Evolutionary conservation across 2,797 vertebrate genomes (phyloP).

Genomic region (Echiichthys vipera): DNA sequence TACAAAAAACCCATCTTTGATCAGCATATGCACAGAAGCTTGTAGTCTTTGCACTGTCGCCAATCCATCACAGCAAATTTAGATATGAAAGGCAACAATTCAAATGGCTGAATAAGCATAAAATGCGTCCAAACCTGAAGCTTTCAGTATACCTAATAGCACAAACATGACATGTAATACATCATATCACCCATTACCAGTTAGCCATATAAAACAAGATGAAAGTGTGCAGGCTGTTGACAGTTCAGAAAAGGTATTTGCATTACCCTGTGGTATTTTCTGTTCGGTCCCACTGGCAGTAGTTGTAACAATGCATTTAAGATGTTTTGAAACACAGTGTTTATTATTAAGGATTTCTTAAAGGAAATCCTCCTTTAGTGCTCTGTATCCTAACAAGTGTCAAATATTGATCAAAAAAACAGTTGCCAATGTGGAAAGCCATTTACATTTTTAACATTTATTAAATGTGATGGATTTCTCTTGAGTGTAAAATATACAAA

Average conservation of each 20-base stretch:
- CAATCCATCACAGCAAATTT: conserved; percentile 93
- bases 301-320: conserved; percentile 30
- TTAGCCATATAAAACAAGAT: conserved; percentile 78
- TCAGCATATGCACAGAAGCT: conserved; percentile 80
- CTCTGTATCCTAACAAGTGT: not conserved
- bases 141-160: conserved; percentile 86
- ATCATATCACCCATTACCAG: conserved; percentile 90
- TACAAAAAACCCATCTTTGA: conserved; percentile 45
- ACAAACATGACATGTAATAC: conserved; percentile 91
- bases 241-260: conserved; percentile 76
- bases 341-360: conserved; percentile 1
- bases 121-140: conserved; percentile 88
- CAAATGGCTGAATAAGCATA: conserved; percentile 97
- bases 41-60: conserved; percentile 86
- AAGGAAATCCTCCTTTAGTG: not conserved
- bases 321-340: conserved; percentile 48
- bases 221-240: conserved; percentile 74
- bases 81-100: conserved; percentile 93
- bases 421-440: not conserved
- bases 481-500: not conserved
- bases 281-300: conserved; percentile 52
- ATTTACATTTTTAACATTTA: not conserved
- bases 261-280: conserved; percentile 70
- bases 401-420: not conserved
- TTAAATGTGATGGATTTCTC: not conserved